Conservation (phyloP, 2,113 vertebrate genomes). For the Artemisiospiza belli region DNA sequence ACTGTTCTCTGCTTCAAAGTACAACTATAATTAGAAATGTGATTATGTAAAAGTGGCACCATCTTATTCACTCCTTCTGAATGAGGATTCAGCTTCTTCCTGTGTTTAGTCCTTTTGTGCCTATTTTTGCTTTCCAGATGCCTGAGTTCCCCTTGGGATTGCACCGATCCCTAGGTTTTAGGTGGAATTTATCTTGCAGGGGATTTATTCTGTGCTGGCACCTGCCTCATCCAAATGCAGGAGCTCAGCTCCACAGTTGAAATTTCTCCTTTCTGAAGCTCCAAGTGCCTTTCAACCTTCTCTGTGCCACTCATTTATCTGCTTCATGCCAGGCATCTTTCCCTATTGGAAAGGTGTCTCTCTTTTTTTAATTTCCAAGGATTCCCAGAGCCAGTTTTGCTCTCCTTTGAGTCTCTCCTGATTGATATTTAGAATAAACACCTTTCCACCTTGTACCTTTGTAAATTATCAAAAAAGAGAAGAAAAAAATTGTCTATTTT, state of each 20-base stretch:
- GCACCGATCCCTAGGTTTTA: neutral
- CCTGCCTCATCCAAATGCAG: neutral
- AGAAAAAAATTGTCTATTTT: neutral
- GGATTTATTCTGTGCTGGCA: neutral
- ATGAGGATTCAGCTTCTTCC: neutral
- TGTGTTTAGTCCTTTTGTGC: neutral
- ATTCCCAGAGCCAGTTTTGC: neutral
- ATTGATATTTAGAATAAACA: neutral
- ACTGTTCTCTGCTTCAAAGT: constrained; percentile 22
- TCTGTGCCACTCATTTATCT: neutral
- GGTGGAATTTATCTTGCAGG: neutral
- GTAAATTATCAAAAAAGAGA: neutral
- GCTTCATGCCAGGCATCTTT: neutral
- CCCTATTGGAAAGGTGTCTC: neutral
- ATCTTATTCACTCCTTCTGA: constrained; percentile 12
- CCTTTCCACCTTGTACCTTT: neutral
- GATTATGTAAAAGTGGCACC: constrained; percentile 25
- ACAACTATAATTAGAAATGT: constrained; percentile 47
- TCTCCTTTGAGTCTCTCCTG: neutral
- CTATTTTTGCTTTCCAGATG: constrained; percentile 11
- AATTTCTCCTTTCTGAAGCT: neutral
- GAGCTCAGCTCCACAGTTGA: neutral
- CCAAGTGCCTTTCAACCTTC: neutral
- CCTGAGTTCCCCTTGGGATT: neutral
- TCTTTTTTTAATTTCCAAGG: neutral